Percentiles rank a stretch among this genome's conserved stretches.
Evolutionary conservation across 2,888 invertebrate species (phyloP).

Genomic region (Noctua pronuba): DNA sequence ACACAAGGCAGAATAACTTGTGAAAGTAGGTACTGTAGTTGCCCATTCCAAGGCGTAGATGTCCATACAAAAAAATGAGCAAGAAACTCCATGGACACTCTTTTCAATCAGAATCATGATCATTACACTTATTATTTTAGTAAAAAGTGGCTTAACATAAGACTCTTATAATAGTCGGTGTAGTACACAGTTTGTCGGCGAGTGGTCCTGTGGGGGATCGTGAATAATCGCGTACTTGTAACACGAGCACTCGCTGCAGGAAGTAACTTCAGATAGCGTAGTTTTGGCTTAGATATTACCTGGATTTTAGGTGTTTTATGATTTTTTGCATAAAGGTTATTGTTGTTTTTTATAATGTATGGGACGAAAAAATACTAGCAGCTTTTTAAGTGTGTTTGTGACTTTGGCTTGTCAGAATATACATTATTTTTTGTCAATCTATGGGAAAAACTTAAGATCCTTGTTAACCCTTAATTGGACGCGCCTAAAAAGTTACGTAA

Average conservation of each 20-base stretch:
- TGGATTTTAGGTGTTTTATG: background rate
- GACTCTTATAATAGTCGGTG: conserved; percentile 21
- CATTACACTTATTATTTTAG: conserved; percentile 45
- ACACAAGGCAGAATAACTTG: too few relatives aligned
- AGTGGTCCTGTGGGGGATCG: background rate
- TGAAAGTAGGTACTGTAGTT: too few relatives aligned
- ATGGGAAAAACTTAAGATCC: too few relatives aligned
- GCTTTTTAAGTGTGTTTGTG: background rate
- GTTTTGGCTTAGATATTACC: background rate
- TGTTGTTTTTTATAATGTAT: background rate
- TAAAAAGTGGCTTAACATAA: conserved; percentile 4
- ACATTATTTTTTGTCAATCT: background rate
- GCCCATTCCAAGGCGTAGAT: too few relatives aligned
- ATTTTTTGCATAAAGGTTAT: background rate
- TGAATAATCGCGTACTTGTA: background rate
- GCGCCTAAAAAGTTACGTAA: too few relatives aligned
- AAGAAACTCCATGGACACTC: too few relatives aligned
- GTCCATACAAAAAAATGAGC: too few relatives aligned
- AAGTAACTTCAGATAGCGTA: background rate
- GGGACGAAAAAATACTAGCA: too few relatives aligned
- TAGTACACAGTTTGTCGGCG: conserved; percentile 22
- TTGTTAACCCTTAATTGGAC: too few relatives aligned
- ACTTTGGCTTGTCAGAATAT: too few relatives aligned
- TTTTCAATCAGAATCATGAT: too few relatives aligned
- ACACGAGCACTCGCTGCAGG: background rate